These are phyloP conservation scores for Periophthalmodon schlosseri DNA, from an alignment of 2,113 vertebrate genomes.

Conservation along the genomic window DNA sequence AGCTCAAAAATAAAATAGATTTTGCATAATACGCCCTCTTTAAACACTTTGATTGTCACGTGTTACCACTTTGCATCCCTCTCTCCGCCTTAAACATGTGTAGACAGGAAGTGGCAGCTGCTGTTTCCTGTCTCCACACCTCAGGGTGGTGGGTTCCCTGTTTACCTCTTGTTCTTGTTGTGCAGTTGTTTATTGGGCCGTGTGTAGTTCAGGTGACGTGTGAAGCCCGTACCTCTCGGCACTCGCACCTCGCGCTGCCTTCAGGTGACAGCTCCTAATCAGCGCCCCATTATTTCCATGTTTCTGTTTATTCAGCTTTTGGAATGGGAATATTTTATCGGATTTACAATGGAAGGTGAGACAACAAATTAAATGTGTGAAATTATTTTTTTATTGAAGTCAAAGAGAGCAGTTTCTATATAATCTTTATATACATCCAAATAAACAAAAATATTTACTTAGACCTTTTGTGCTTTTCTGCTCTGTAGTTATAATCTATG, in stretches of 20 bases:
- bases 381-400: neutral
- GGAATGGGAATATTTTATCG: neutral
- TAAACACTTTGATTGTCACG: too few relatives aligned
- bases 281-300: neutral
- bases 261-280: constrained; percentile 9
- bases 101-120: neutral
- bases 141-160: neutral
- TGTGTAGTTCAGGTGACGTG: constrained; percentile 3
- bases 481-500: too few relatives aligned
- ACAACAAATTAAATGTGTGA: neutral
- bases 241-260: constrained; percentile 3
- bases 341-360: neutral
- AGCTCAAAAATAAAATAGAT: too few relatives aligned
- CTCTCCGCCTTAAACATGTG: too few relatives aligned
- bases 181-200: neutral
- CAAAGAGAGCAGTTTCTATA: neutral
- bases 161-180: neutral
- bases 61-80: too few relatives aligned
- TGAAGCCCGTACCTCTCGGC: neutral
- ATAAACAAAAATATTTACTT: neutral
- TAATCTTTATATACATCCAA: neutral
- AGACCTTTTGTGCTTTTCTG: too few relatives aligned
- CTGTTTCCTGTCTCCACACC: neutral
- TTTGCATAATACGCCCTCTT: too few relatives aligned
- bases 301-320: constrained; percentile 5